Evolutionary conservation across 2,797 vertebrate species (phyloP).

Genomic region (Tenualosa ilisha): DNA sequence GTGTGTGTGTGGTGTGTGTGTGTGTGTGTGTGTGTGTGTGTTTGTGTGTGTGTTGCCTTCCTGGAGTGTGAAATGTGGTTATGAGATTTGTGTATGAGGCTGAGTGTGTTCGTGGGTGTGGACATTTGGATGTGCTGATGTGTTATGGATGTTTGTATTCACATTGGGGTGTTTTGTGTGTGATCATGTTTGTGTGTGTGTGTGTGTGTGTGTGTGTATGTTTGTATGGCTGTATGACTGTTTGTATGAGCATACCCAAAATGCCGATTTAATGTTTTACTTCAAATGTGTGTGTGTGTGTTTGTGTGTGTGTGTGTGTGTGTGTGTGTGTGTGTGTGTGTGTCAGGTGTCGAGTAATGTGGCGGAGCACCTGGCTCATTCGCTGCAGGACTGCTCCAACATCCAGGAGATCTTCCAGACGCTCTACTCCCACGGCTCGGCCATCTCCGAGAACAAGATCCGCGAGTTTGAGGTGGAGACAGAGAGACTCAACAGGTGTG

Average conservation of each 20-base stretch:
- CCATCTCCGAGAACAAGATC: constrained; percentile 87
- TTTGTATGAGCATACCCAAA: neutral
- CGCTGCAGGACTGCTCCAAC: constrained; percentile 87
- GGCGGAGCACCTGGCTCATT: constrained; percentile 85
- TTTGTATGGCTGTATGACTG: neutral
- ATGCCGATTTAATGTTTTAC: no score
- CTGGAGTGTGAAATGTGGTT: neutral
- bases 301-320: constrained; percentile 4
- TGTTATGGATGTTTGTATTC: neutral
- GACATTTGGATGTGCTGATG: neutral
- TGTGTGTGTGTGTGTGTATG: neutral
- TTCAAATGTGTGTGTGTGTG: neutral
- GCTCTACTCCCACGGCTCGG: constrained; percentile 84
- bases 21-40: constrained; percentile 2
- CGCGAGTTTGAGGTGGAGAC: constrained; percentile 88
- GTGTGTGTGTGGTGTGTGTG: constrained; percentile 1
- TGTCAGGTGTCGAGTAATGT: constrained; percentile 83
- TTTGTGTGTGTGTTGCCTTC: neutral
- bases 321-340: constrained; percentile 4
- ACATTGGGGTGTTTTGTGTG: neutral
- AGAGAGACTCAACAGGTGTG: constrained; percentile 84
- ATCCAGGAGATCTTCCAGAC: constrained; percentile 90
- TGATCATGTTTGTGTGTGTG: neutral
- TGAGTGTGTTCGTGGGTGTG: neutral
- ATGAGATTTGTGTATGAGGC: neutral